Percentiles rank a stretch among this genome's conserved stretches.
These are phyloP conservation scores for Apodemia mormo DNA, from an alignment of 2,888 invertebrate species.

Conservation along the genomic window DNA sequence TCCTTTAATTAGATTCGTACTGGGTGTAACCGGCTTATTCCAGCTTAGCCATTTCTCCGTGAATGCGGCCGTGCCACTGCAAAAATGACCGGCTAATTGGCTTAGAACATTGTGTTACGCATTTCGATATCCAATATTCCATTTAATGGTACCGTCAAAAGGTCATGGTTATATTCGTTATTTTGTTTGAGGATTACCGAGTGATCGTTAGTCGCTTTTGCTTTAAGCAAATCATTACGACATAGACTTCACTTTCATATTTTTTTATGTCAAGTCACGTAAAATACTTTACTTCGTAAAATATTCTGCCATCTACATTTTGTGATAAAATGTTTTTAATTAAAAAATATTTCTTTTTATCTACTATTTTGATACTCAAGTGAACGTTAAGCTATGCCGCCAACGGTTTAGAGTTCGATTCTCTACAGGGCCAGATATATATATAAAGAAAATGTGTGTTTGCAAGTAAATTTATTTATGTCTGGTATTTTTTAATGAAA, in stretches of 20 bases:
- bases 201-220: conserved; percentile 16
- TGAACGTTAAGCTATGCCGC: not conserved
- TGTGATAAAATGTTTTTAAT: not conserved
- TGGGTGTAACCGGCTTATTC: conserved; percentile 76
- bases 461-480: too few species aligned
- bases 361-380: not conserved
- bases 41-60: conserved; percentile 68
- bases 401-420: not conserved
- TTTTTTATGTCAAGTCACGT: not conserved
- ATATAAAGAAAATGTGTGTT: not conserved
- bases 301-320: not conserved
- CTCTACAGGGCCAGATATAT: not conserved
- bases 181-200: conserved; percentile 42
- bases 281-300: not conserved
- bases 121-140: conserved; percentile 73
- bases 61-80: conserved; percentile 66
- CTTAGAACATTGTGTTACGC: conserved; percentile 73
- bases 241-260: not conserved
- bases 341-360: not conserved
- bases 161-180: conserved; percentile 42
- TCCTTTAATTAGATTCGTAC: conserved; percentile 79
- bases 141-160: conserved; percentile 63
- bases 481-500: too few species aligned
- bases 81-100: conserved; percentile 80
- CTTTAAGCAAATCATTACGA: not conserved